Base-by-base conservation (phyloP, 2,888 invertebrate genomes). In the Coecobrya sp. region DNA sequence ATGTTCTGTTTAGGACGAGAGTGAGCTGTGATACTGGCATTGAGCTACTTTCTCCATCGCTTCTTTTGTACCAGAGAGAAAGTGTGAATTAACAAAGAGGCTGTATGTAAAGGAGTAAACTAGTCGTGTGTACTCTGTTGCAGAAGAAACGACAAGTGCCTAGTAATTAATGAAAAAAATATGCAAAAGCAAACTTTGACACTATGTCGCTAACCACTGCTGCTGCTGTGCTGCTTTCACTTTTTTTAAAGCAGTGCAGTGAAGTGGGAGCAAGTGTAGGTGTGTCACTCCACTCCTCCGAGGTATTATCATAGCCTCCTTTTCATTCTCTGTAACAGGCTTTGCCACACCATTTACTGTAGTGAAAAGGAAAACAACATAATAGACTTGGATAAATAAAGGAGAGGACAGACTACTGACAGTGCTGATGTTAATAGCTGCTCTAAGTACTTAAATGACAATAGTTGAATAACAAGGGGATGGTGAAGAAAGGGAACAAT, bases 391-490 rank as follows among this genome's bases (percentile, higher is more conserved):
- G 19, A 27, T 65, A 65, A 10, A 27, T 65, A 27, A 27, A 65
- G 65, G 27, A 65, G 13, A 65, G 65, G 16, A 27, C 27, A 27
- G 27, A 65, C 8, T 65, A 7, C 1, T 25, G 27, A 65, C 65
- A 27, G 65, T 27, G 27, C 7, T 65, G 65, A 27, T 65, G 65
- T 27, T 65, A 65, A 65, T 65, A 65, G 65, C 10, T 49, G 76
- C 0, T 3, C 19, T 8, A 76, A 76, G 49, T 76, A 22, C 45
- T 45, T 42, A 49, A 22, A 42, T 45, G 30, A 62, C 59, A 62
- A 27, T 36, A 36, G 36, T 27, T 13, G n/a, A 62, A 19, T 16
- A 62, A 62, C 59, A 62, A 22, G n/a, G 36, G 36, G 36, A 10
- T n/a, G 8, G 59, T 5, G 22, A 30, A 36, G 59, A 19, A 49